A percentile compares a stretch with the other conserved stretches of the same genome.
Evolutionary conservation across 2,797 vertebrate species (phyloP).

Genomic region (Bradypus variegatus): DNA sequence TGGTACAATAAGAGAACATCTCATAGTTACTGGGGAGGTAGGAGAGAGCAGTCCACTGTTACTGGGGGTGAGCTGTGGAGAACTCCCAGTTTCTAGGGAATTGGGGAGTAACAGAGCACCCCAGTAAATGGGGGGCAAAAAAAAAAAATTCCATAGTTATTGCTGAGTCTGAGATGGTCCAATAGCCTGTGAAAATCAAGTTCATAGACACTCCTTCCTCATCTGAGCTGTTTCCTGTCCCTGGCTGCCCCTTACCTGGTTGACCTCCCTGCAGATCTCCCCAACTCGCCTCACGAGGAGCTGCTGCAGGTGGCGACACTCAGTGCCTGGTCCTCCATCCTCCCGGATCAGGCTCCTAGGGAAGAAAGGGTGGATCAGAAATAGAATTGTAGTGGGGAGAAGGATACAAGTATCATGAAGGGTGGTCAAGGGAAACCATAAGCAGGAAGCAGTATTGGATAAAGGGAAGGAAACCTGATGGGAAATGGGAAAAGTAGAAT

Average conservation of each 20-base stretch:
- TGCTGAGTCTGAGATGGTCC: neutral
- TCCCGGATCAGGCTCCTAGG: conserved; percentile 71
- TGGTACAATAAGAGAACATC: neutral
- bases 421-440: neutral
- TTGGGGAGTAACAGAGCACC: neutral
- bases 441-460: neutral
- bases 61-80: neutral
- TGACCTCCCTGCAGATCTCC: conserved; percentile 94
- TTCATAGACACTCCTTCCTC: neutral
- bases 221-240: neutral
- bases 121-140: neutral
- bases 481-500: neutral
- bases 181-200: neutral
- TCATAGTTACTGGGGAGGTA: neutral
- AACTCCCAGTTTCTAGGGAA: neutral
- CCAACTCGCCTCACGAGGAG: conserved; percentile 87
- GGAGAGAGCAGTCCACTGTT: neutral
- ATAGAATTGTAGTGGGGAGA: neutral
- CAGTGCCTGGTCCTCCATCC: conserved; percentile 78
- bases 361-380: neutral
- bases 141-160: neutral
- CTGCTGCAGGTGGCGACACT: conserved; percentile 86
- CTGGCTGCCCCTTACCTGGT: conserved; percentile 82
- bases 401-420: neutral
- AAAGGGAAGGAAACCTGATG: neutral